These are phyloP conservation scores for Brachionichthys hirsutus DNA, from an alignment of 2,113 vertebrate species.

Conservation along the genomic window DNA sequence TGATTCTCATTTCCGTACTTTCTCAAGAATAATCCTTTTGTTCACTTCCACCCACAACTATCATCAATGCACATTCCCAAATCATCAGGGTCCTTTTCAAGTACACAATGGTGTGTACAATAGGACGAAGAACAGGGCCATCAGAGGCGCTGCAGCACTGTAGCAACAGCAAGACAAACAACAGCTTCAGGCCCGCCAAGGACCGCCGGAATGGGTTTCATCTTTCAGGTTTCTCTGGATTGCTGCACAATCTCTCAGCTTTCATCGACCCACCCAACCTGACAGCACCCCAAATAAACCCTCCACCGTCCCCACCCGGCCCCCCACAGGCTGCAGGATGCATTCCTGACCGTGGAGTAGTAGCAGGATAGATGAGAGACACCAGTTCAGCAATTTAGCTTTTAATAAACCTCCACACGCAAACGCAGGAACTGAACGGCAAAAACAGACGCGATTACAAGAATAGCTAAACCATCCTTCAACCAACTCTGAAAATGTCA, in stretches of 20 bases:
- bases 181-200: conserved; percentile 9
- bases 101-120: neutral
- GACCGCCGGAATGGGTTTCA: conserved; percentile 55
- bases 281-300: conserved; percentile 51
- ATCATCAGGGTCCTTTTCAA: conserved; percentile 12
- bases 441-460: too few species aligned
- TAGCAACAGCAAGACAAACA: neutral
- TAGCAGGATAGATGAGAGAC: neutral
- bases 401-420: too few species aligned
- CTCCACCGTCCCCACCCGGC: conserved; percentile 6
- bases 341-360: conserved; percentile 32
- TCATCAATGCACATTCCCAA: conserved; percentile 6
- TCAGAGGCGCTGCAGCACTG: too few species aligned
- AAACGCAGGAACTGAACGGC: too few species aligned
- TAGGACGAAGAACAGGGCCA: neutral
- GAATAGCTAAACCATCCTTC: neutral
- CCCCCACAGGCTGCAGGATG: conserved; percentile 3
- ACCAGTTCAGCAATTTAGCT: neutral
- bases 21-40: conserved; percentile 40
- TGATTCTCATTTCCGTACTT: conserved; percentile 15
- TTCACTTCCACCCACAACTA: conserved; percentile 17
- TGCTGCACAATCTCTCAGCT: neutral
- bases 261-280: conserved; percentile 29
- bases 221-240: conserved; percentile 46
- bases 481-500: conserved; percentile 12